These are phyloP conservation scores for Leptopilina myrica DNA, from an alignment of 2,888 invertebrate genomes.

Conservation along the genomic window DNA sequence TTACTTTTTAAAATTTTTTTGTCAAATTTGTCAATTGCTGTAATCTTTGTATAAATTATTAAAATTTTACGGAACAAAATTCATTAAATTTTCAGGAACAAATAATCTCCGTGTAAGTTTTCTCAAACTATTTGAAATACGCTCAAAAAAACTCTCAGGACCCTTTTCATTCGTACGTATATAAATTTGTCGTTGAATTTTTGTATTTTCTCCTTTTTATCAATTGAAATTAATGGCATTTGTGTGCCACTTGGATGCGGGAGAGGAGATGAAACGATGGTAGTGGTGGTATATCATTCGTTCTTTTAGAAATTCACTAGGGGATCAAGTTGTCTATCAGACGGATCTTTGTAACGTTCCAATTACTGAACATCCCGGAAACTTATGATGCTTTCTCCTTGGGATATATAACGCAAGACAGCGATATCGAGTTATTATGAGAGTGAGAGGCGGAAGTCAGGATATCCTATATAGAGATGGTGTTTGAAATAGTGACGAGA, in stretches of 20 bases:
- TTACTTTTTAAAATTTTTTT: too few species aligned
- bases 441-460: conserved; percentile 26
- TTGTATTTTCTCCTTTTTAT: conserved; percentile 43
- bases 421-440: conserved; percentile 30
- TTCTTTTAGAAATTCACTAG: conserved; percentile 7
- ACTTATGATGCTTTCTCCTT: conserved; percentile 53
- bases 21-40: too few species aligned
- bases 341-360: conserved; percentile 58
- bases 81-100: too few species aligned
- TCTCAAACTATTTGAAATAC: too few species aligned
- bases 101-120: too few species aligned
- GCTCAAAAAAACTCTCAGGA: too few species aligned
- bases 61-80: too few species aligned
- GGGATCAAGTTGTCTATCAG: conserved; percentile 58
- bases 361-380: conserved; percentile 60
- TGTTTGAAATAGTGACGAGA: conserved; percentile 15
- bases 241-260: conserved; percentile 36
- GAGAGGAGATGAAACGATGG: not conserved
- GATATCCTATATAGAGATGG: not conserved
- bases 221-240: conserved; percentile 6
- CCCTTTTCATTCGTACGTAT: conserved; percentile 16
- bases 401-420: conserved; percentile 46
- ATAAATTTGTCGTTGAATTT: conserved; percentile 49
- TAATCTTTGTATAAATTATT: too few species aligned
- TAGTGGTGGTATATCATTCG: not conserved